These are phyloP conservation scores for Hyperopisus bebe DNA, from an alignment of 2,113 vertebrate species.

Conservation along the genomic window DNA sequence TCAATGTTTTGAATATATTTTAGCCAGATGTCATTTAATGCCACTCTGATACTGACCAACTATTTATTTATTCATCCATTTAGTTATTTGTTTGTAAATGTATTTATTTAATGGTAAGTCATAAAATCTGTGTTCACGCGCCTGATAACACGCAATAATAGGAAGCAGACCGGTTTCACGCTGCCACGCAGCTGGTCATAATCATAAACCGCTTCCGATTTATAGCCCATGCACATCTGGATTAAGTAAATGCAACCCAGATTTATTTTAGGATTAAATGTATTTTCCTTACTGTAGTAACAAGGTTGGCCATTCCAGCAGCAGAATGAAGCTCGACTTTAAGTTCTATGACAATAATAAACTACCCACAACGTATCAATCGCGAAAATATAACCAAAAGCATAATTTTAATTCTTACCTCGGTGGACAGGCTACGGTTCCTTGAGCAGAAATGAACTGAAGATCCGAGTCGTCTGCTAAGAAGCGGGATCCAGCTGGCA, in stretches of 20 bases:
- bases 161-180: not conserved
- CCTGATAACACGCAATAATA: not conserved
- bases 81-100: not conserved
- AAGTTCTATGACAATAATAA: not conserved
- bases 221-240: not conserved
- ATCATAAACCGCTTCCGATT: conserved; percentile 7
- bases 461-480: not conserved
- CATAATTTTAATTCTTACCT: conserved; percentile 12
- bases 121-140: not conserved
- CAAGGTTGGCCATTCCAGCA: not conserved
- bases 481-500: not conserved
- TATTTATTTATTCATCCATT: not conserved
- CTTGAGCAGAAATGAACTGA: not conserved
- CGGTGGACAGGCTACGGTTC: not conserved
- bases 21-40: not conserved
- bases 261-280: not conserved
- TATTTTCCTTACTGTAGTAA: not conserved
- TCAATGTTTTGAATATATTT: not conserved
- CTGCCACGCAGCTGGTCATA: not conserved
- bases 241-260: conserved; percentile 6
- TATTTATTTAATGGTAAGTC: not conserved
- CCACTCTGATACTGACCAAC: not conserved
- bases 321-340: not conserved
- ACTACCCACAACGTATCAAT: not conserved
- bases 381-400: not conserved